These are phyloP conservation scores for Melanostoma scalare DNA, from an alignment of 2,888 invertebrate species.

Conservation along the genomic window DNA sequence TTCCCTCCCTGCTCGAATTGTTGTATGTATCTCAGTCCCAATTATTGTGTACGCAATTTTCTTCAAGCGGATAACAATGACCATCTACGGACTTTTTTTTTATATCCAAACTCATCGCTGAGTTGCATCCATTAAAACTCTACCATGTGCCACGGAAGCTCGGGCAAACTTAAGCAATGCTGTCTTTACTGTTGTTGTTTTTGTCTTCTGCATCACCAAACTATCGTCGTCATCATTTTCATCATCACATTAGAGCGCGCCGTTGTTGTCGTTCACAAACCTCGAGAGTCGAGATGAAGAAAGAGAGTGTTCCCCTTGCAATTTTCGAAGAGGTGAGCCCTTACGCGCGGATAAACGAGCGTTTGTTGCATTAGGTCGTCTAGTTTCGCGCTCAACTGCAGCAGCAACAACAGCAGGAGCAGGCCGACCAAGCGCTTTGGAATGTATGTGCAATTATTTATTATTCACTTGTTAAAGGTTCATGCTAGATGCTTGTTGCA, in stretches of 20 bases:
- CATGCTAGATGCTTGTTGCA: conserved; percentile 70
- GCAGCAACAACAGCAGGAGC: conserved; percentile 54
- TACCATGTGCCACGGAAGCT: conserved; percentile 58
- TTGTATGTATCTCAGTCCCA: conserved; percentile 57
- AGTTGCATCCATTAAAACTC: conserved; percentile 67
- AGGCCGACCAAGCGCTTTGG: conserved; percentile 49
- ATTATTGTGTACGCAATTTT: conserved; percentile 73
- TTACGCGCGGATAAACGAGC: conserved; percentile 69
- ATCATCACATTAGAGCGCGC: conserved; percentile 70
- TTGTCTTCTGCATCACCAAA: conserved; percentile 58
- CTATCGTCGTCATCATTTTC: conserved; percentile 67
- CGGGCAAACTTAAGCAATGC: conserved; percentile 27
- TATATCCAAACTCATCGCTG: conserved; percentile 48
- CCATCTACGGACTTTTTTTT: conserved; percentile 73
- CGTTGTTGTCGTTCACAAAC: conserved; percentile 24
- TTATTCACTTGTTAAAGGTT: conserved; percentile 73
- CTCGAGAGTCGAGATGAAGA: conserved; percentile 32
- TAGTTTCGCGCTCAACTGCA: conserved; percentile 20
- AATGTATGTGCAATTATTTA: conserved; percentile 73
- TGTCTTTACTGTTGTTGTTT: conserved; percentile 21
- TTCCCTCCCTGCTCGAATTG: not conserved
- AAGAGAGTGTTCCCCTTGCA: conserved; percentile 54
- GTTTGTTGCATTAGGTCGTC: conserved; percentile 13
- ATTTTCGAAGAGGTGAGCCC: conserved; percentile 66
- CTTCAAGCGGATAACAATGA: conserved; percentile 74